Percentiles rank a stretch among this genome's conserved stretches.
phyloP scores from a whole-genome alignment of 2,888 invertebrate species.

The Taphrorychus bicolor region DNA sequence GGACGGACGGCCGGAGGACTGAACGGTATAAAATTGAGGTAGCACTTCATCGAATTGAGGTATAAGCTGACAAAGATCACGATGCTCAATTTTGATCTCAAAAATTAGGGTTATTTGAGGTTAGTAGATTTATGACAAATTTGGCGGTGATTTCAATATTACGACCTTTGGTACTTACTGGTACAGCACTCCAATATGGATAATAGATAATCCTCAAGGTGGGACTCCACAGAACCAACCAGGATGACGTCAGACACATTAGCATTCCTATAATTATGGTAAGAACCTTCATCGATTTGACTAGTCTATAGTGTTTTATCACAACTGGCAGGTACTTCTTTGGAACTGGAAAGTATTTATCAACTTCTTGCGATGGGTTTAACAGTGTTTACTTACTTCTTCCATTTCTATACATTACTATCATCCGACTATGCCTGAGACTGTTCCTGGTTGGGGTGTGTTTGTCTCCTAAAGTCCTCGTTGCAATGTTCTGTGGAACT shows the following conservation, averaged over 20 bases:
- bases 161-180: constrained; percentile 62
- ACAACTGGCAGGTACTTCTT: constrained; percentile 62
- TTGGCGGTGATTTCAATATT: too few relatives aligned
- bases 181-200: constrained; percentile 71
- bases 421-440: constrained; percentile 73
- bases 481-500: constrained; percentile 73
- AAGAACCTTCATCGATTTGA: constrained; percentile 60
- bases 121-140: too few relatives aligned
- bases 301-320: constrained; percentile 61
- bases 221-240: constrained; percentile 68
- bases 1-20: too few relatives aligned
- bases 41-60: too few relatives aligned
- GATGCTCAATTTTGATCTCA: too few relatives aligned
- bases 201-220: constrained; percentile 66
- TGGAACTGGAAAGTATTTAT: constrained; percentile 56
- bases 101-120: too few relatives aligned
- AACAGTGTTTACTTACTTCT: constrained; percentile 54
- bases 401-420: constrained; percentile 69
- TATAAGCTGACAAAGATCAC: too few relatives aligned
- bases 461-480: constrained; percentile 68
- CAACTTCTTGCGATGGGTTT: not conserved
- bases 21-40: too few relatives aligned
- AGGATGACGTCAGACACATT: constrained; percentile 64
- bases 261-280: constrained; percentile 65
- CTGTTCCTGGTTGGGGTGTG: constrained; percentile 75